Evolutionary conservation across 1,140 invertebrate species (phyloP), one percentile per base, ranked within the genome.

Genomic region (Aphaenogaster rudis): DNA sequence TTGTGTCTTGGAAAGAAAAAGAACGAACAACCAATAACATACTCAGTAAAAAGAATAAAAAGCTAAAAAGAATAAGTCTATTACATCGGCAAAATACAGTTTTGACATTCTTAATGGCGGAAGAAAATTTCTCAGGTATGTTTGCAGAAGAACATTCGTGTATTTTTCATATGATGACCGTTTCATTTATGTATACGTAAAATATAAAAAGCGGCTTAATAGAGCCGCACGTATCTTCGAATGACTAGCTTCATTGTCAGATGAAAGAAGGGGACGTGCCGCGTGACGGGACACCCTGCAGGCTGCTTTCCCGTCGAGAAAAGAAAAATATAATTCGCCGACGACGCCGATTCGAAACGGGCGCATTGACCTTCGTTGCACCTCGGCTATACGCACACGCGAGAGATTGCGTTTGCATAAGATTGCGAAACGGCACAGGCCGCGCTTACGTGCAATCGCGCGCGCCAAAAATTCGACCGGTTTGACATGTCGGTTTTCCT

Each of bases 381-480:
- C 33, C 50, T 64, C 39, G 28, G 17, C 0, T 45, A 17, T 21
- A 57, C n/a, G 28, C 57, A 50, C 28, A n/a, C 21, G 45, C 21
- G 11, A 9, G 48, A 3, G 33, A 72, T 86, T 81, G n/a, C 64
- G 66, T 81, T 71, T 71, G 79, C 78, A 82, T 81, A 71, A 86
- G 86, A 82, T 86, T 86, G 86, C 78, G 64, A 86, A 86, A 86
- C 76, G 52, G 42, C n/a, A 7, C 39, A 45, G 9, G 64, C 78
- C 36, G 79, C 52, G 57, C 21, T 82, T 82, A 59, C 69, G 76
- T 36, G 86, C 50, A 57, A 61, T 50, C 74, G 45, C 33, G 42
- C 13, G 42, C 52, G 50, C 90, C 90, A 88, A 91, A 91, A 91
- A 91, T 91, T 91, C 67, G 52, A 91, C 87, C 90, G 84, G 90